Evolutionary conservation across 2,113 vertebrate species (phyloP).

Genomic region (Rhinogobius similis): DNA sequence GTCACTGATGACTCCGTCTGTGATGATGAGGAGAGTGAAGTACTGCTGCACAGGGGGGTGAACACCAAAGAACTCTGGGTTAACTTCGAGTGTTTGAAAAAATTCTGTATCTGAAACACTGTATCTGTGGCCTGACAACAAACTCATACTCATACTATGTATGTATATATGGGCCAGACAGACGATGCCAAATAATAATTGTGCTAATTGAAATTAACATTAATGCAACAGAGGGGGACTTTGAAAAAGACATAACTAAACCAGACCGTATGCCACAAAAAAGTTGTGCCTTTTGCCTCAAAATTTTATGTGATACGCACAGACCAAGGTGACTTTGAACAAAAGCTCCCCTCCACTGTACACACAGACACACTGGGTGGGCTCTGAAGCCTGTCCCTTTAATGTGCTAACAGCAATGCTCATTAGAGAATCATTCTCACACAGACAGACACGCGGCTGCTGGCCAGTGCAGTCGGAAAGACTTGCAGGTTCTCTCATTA

Average conservation of each 20-base stretch:
- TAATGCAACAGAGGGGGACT: neutral
- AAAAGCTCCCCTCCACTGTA: conserved; percentile 29
- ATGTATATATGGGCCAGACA: neutral
- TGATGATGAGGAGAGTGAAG: conserved; percentile 97
- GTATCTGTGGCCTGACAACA: neutral
- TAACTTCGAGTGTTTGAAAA: neutral
- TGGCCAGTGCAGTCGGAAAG: conserved; percentile 28
- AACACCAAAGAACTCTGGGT: neutral
- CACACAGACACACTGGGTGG: conserved; percentile 28
- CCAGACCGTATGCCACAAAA: neutral
- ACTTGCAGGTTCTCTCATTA: conserved; percentile 57
- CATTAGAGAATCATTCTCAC: conserved; percentile 73
- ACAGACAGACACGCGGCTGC: conserved; percentile 44
- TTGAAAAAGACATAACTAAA: neutral
- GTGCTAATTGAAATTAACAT: neutral
- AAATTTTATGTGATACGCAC: neutral
- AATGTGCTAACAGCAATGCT: conserved; percentile 69
- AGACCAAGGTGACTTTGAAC: conserved; percentile 12
- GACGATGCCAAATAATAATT: neutral
- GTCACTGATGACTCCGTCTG: conserved; percentile 97
- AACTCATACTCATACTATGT: no score
- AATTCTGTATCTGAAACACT: no score
- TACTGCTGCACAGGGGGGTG: conserved; percentile 84
- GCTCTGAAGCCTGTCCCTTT: conserved; percentile 71
- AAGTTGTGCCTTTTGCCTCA: neutral